Base-by-base conservation (phyloP, 2,113 vertebrate species). In the Dendropsophus ebraccatus region DNA sequence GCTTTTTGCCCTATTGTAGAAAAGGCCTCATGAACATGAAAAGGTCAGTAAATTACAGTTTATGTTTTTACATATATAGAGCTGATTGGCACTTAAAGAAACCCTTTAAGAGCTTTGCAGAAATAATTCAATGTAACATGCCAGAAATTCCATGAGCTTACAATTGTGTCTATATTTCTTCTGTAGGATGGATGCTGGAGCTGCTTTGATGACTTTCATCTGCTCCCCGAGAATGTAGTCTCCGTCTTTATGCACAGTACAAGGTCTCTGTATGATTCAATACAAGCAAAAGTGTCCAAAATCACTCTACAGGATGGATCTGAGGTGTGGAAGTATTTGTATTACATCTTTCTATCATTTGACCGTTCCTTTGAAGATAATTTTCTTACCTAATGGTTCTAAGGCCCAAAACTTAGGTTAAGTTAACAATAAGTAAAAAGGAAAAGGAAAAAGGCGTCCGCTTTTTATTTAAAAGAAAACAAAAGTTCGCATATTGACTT, bases 121-220 rank as follows among this genome's bases (percentile, higher is more conserved):
- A 60, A 9, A 60, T n/a, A 16, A 2, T 16, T 12, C 1, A n/a
- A n/a, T 60, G 56, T n/a, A 25, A 10, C 17, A 21, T 70, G 14
- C 32, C 16, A n/a, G n/a, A 50, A 75, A 50, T 75, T 1, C 47
- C 2, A 47, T 47, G 2, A 14, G 17, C 2, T 49, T n/a, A 47
- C 12, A 76, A 17, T 50, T 0, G 30, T 25, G 28, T 70, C 35
- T 70, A 10, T 16, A 62, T 79, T 54, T 79, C 16, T 41, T 79
- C 19, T 86, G 8, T 69, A 88, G 87, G 87, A 88, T 85, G 83
- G 87, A 62, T 85, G 87, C 37, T 88, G 87, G 87, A 67, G 83
- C 54, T 85, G 87, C 45, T 85, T 88, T 85, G 87, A 88, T 47
- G 87, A 88, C 52, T 88, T 88, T 65, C 83, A 88, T 65, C 75